phyloP scores from a whole-genome alignment of 1,140 invertebrate species.

The Schmidtea mediterranea region DNA sequence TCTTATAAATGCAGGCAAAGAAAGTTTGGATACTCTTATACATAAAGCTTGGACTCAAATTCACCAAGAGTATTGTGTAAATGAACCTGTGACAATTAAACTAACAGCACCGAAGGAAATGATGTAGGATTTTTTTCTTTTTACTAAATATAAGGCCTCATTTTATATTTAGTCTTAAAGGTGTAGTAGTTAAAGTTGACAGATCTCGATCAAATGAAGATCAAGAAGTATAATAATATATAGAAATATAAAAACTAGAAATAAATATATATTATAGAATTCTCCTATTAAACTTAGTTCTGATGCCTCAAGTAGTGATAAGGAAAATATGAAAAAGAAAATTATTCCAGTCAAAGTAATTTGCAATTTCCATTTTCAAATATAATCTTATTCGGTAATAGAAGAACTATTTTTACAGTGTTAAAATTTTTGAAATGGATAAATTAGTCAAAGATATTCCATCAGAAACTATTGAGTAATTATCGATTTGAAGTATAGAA shows the following conservation, averaged over 20 bases:
- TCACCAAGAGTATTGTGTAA: conserved; percentile 15
- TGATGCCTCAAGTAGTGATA: too few relatives aligned
- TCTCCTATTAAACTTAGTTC: too few relatives aligned
- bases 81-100: conserved; percentile 15
- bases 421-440: background rate
- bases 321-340: too few relatives aligned
- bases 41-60: conserved; percentile 21
- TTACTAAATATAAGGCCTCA: conserved; percentile 4
- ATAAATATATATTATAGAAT: too few relatives aligned
- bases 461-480: background rate
- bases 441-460: background rate
- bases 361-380: too few relatives aligned
- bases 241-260: background rate
- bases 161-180: too few relatives aligned
- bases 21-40: conserved; percentile 20
- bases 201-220: conserved; percentile 14
- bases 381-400: too few relatives aligned
- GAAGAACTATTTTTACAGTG: background rate
- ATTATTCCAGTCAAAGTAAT: too few relatives aligned
- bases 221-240: background rate
- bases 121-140: conserved; percentile 18
- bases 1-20: conserved; percentile 14
- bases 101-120: conserved; percentile 21
- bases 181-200: conserved; percentile 16
- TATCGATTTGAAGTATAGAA: conserved; percentile 3